phyloP scores from a whole-genome alignment of 2,797 vertebrate species.

The Girardinus metallicus region DNA sequence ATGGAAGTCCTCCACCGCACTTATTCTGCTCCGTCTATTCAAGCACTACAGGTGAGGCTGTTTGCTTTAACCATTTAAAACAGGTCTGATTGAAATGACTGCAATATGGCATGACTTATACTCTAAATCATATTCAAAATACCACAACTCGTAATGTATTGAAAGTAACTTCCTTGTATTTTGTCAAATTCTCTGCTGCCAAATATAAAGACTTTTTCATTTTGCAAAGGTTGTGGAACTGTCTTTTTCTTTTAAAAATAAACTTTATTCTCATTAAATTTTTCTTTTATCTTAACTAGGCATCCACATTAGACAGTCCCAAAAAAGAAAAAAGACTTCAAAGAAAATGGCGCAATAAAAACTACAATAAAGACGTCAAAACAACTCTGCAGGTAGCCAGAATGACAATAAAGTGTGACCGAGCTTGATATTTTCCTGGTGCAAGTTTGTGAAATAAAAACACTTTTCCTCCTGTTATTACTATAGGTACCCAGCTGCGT shows the following conservation, averaged over 20 bases:
- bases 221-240: constrained; percentile 2
- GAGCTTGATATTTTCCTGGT: constrained; percentile 1
- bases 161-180: constrained; percentile 6
- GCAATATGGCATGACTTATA: background rate
- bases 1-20: constrained; percentile 98
- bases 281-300: constrained; percentile 68
- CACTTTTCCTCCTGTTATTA: background rate
- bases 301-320: constrained; percentile 91
- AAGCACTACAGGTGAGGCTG: constrained; percentile 89
- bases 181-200: constrained; percentile 16
- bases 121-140: constrained; percentile 5
- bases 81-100: background rate
- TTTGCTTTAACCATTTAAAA: background rate
- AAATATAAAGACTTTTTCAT: constrained; percentile 35
- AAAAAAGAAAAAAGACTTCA: constrained; percentile 94
- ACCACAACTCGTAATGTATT: background rate
- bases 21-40: constrained; percentile 95
- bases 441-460: constrained; percentile 1
- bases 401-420: background rate
- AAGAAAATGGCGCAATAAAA: constrained; percentile 91
- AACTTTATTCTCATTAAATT: constrained; percentile 3
- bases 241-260: constrained; percentile 8
- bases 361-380: constrained; percentile 93
- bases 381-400: constrained; percentile 89
- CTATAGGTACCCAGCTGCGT: constrained; percentile 84